Evolutionary conservation across 2,113 vertebrate genomes (phyloP).

Genomic region (Benitochromis conjunctus): DNA sequence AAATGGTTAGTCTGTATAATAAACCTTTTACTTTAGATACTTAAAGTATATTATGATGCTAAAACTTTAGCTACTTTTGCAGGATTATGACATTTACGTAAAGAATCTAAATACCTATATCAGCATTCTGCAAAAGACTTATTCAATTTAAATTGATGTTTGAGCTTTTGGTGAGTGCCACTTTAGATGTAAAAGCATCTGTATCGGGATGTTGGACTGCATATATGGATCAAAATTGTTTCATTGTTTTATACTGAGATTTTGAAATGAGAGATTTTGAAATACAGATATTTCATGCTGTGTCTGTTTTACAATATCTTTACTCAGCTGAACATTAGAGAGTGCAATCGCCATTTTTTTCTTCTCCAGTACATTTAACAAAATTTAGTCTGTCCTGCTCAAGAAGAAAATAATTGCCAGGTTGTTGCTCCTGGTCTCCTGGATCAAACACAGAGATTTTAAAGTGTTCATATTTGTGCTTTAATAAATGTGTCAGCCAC

Average conservation of each 20-base stretch:
- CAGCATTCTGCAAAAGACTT: background rate
- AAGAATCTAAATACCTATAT: background rate
- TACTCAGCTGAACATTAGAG: background rate
- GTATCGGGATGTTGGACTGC: rapidly evolving
- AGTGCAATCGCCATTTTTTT: background rate
- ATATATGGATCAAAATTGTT: background rate
- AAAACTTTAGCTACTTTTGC: background rate
- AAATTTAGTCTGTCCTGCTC: background rate
- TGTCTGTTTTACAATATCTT: background rate
- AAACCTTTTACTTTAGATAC: background rate
- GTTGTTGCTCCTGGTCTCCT: background rate
- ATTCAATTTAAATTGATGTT: background rate
- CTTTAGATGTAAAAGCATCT: background rate
- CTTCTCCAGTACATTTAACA: background rate
- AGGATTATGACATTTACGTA: background rate
- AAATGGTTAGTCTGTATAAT: background rate
- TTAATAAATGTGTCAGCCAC: background rate
- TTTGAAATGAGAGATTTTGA: background rate
- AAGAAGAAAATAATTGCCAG: background rate
- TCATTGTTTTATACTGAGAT: background rate
- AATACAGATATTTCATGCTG: background rate
- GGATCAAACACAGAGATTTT: background rate
- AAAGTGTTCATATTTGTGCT: background rate
- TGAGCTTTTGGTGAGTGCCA: background rate
- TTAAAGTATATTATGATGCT: background rate